A percentile compares a stretch with the other conserved stretches of the same genome.
Conservation (phyloP, 2,113 vertebrate genomes). For the Rhinopomastus cyanomelas region DNA sequence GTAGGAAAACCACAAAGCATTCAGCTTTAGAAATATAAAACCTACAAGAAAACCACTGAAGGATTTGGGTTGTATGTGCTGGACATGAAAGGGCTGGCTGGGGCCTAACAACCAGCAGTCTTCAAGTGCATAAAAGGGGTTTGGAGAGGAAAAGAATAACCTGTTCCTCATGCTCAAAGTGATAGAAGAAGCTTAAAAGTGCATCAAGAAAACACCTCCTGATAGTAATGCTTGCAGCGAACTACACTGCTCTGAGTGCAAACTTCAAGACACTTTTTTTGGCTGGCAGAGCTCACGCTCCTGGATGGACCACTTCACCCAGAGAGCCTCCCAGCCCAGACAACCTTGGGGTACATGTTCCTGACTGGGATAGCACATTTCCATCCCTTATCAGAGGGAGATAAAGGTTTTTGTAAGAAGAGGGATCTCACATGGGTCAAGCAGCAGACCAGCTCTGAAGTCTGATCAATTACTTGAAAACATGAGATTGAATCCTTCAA, state of each 20-base stretch:
- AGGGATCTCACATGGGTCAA: rapidly evolving
- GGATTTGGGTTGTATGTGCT: not conserved
- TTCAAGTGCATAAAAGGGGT: not conserved
- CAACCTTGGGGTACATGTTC: not conserved
- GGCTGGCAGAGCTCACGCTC: rapidly evolving
- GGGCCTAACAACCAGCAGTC: not conserved
- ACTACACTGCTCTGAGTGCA: not conserved
- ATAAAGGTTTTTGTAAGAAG: not conserved
- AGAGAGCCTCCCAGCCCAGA: not conserved
- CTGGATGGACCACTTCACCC: not conserved
- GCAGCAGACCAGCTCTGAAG: not conserved
- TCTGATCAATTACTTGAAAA: not conserved
- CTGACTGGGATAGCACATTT: not conserved
- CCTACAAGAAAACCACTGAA: not conserved
- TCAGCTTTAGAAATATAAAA: not conserved
- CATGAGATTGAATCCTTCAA: not conserved
- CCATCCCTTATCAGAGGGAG: rapidly evolving
- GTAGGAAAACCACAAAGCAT: not conserved
- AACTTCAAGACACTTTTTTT: rapidly evolving
- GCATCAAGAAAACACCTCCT: not conserved
- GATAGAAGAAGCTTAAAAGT: not conserved
- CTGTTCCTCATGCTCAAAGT: not conserved
- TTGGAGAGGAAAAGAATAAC: not conserved
- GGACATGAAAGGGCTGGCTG: not conserved
- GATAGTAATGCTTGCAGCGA: not conserved